phyloP scores from a whole-genome alignment of 2,888 invertebrate genomes.

The Dicycla oo region DNA sequence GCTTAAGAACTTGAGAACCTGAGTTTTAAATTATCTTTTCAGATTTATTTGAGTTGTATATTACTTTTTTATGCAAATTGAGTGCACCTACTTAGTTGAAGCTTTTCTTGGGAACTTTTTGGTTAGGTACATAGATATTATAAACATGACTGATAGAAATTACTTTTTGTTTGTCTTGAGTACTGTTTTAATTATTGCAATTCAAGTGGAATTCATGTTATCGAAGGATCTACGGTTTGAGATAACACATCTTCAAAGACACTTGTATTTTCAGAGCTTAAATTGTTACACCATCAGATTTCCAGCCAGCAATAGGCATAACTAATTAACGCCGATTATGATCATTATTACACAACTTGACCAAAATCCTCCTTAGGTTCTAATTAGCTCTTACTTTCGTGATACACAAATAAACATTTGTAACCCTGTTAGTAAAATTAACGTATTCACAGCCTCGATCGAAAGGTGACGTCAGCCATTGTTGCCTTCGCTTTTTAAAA shows the following conservation, averaged over 20 bases:
- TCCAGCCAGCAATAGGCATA: not conserved
- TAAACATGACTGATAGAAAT: conserved; percentile 9
- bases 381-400: conserved; percentile 63
- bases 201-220: conserved; percentile 4
- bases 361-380: conserved; percentile 34
- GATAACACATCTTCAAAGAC: not conserved
- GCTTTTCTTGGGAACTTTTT: conserved; percentile 22
- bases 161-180: not conserved
- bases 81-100: conserved; percentile 27
- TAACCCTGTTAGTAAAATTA: conserved; percentile 53
- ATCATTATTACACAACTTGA: conserved; percentile 25
- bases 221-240: not conserved
- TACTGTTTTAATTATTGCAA: conserved; percentile 1
- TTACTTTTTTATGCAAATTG: conserved; percentile 51
- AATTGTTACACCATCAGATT: conserved; percentile 5
- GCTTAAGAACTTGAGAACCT: conserved; percentile 46
- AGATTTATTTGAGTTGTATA: conserved; percentile 53
- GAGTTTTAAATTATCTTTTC: conserved; percentile 52
- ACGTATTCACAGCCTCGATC: conserved; percentile 33
- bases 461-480: conserved; percentile 40
- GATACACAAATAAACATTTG: conserved; percentile 42
- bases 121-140: conserved; percentile 16
- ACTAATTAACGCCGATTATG: conserved; percentile 28
- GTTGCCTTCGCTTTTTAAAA: conserved; percentile 34
- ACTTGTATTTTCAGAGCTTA: not conserved